These are phyloP conservation scores for Cremastinae sp. DNA, from an alignment of 2,888 invertebrate species.

Conservation along the genomic window DNA sequence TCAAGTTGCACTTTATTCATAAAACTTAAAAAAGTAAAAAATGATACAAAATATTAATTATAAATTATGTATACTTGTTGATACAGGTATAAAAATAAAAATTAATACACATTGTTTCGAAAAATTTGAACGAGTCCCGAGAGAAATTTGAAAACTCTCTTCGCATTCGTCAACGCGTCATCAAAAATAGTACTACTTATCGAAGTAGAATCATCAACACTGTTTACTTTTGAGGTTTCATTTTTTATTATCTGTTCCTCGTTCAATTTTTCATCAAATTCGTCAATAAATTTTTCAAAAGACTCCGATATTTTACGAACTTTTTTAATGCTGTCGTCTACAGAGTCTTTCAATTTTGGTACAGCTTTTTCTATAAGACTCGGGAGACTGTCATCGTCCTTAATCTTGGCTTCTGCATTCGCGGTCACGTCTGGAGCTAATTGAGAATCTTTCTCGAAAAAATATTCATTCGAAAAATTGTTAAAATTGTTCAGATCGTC, in stretches of 20 bases:
- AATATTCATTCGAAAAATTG: conserved; percentile 35
- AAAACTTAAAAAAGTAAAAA: conserved; percentile 5
- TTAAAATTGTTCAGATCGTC: conserved; percentile 1
- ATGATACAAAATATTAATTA: conserved; percentile 11
- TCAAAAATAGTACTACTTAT: conserved; percentile 61
- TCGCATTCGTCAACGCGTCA: conserved; percentile 64
- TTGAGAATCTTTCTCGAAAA: background rate
- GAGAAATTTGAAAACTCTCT: conserved; percentile 70
- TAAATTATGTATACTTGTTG: conserved; percentile 7
- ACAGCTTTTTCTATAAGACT: conserved; percentile 66
- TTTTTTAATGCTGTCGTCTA: conserved; percentile 66
- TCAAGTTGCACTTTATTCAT: no score
- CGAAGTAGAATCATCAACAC: conserved; percentile 32
- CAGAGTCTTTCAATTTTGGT: conserved; percentile 67
- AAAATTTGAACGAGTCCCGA: conserved; percentile 63
- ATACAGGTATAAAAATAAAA: conserved; percentile 11
- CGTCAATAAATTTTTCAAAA: conserved; percentile 68
- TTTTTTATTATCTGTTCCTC: conserved; percentile 40
- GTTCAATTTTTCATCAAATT: conserved; percentile 66
- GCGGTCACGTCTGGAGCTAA: background rate
- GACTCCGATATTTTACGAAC: conserved; percentile 68
- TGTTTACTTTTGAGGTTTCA: conserved; percentile 12
- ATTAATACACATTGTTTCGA: conserved; percentile 46
- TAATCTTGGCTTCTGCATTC: background rate
- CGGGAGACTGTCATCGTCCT: conserved; percentile 56